A percentile compares a stretch with the other conserved stretches of the same genome.
These are phyloP conservation scores for Hypercompe scribonia DNA, from an alignment of 2,888 invertebrate genomes.

Conservation along the genomic window DNA sequence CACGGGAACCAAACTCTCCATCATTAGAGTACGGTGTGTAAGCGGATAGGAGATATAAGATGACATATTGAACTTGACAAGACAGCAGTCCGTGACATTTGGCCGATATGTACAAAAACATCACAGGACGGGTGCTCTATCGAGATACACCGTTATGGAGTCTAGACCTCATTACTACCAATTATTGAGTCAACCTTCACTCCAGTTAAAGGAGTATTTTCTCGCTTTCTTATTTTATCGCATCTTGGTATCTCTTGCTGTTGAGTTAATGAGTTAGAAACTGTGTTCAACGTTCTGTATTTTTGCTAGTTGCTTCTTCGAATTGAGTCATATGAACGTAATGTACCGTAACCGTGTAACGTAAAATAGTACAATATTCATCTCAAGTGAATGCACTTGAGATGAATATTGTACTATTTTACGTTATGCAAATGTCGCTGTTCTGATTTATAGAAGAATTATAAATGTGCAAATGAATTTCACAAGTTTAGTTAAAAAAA, in stretches of 20 bases:
- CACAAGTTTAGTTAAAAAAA: too few species aligned
- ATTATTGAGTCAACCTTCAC: not conserved
- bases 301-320: not conserved
- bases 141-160: conserved; percentile 41
- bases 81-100: conserved; percentile 70
- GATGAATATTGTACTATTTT: not conserved
- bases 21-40: conserved; percentile 45
- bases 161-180: not conserved
- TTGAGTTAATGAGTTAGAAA: not conserved
- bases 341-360: too few species aligned
- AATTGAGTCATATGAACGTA: not conserved
- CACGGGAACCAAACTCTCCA: too few species aligned
- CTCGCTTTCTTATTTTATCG: not conserved
- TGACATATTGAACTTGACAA: conserved; percentile 56
- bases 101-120: conserved; percentile 50
- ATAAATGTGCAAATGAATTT: too few species aligned
- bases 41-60: conserved; percentile 12
- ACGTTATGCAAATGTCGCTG: not conserved
- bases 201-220: not conserved
- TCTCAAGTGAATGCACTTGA: not conserved
- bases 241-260: not conserved
- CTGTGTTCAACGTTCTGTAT: not conserved
- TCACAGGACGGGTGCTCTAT: conserved; percentile 45
- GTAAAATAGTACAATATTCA: too few species aligned
- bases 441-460: not conserved